Conservation (phyloP, 1,140 invertebrate species). For the Telenomus remus region DNA sequence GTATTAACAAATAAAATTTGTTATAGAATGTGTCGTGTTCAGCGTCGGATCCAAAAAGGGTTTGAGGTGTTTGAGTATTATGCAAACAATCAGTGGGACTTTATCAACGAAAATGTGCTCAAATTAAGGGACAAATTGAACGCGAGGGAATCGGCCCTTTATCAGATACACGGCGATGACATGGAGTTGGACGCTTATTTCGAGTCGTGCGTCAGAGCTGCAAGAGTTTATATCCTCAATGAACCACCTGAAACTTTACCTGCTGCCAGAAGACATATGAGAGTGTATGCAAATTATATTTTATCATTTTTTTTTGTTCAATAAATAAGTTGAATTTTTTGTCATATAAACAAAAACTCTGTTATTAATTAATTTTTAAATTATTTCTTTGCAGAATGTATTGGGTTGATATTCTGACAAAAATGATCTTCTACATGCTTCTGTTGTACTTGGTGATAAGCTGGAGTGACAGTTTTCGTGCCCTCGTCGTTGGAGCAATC, state of each 20-base stretch:
- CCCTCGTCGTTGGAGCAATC: slow-evolving; percentile 57
- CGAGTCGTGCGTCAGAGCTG: slow-evolving; percentile 82
- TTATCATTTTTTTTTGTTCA: neutral
- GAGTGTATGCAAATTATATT: slow-evolving; percentile 74
- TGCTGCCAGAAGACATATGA: slow-evolving; percentile 85
- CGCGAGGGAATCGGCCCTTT: slow-evolving; percentile 78
- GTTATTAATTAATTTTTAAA: slow-evolving; percentile 2
- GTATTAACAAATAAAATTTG: slow-evolving; percentile 11
- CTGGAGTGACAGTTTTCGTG: slow-evolving; percentile 68
- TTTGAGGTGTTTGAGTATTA: slow-evolving; percentile 92
- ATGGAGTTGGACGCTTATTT: slow-evolving; percentile 85
- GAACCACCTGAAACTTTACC: slow-evolving; percentile 89
- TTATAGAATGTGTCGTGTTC: slow-evolving; percentile 82
- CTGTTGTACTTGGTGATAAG: slow-evolving; percentile 67
- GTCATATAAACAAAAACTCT: neutral
- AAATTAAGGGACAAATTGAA: slow-evolving; percentile 79
- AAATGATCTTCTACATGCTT: slow-evolving; percentile 72
- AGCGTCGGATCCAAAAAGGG: slow-evolving; percentile 85
- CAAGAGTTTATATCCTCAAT: slow-evolving; percentile 86
- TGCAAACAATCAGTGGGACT: slow-evolving; percentile 90
- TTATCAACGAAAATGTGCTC: slow-evolving; percentile 79
- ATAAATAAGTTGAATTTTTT: too few relatives aligned
- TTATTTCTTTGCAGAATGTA: slow-evolving; percentile 79
- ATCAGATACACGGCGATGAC: slow-evolving; percentile 83
- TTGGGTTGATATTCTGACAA: slow-evolving; percentile 76